Evolutionary conservation across 2,888 invertebrate species (phyloP), one percentile per base, ranked within the genome.

Genomic region (Crematogaster levior): DNA sequence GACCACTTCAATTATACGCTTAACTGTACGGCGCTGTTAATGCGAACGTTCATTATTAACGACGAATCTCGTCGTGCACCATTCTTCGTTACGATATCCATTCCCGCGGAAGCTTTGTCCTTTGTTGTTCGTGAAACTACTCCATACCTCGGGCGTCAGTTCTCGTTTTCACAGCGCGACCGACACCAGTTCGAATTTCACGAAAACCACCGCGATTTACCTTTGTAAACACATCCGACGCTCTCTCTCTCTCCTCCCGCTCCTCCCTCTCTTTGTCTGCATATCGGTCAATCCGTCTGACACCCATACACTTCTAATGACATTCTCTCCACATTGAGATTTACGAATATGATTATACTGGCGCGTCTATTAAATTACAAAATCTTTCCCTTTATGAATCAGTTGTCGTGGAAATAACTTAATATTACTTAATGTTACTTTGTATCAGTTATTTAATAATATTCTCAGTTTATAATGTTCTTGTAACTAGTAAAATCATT

Each of bases 181-280:
- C 70, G 63, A 66, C 68, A 74, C 51, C 73, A 34, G 65, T 74
- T 83, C 80, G 73, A 65, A 66, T 84, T 84, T 81, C 81, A 61
- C 61, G 81, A 65, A 81, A 84, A 74, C 73, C 83, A 51, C 77
- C 77, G 43, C 81, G 83, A 81, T 84, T 79, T 75, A 84, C 70
- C 77, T 84, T 81, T 81, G 74, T 70, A 81, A 72, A 81, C 83
- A 63, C 68, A 63, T 53, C 74, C 66, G 77, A 58, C 30, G 43
- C 60, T 34, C n/a, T 21, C 34, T 60, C n/a, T 61, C 37, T 58
- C 18, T 18, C 18, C 30, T 30, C 9, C 30, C 34, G 34, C 6
- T 34, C 15, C 43, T 53, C 34, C 68, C 46, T 84, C 84, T 56
- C 58, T 68, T 51, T 70, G 65, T 63, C 43, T 73, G 21, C 18